Base-by-base conservation (phyloP, 2,797 vertebrate genomes). In the Tarsius wallacei region DNA sequence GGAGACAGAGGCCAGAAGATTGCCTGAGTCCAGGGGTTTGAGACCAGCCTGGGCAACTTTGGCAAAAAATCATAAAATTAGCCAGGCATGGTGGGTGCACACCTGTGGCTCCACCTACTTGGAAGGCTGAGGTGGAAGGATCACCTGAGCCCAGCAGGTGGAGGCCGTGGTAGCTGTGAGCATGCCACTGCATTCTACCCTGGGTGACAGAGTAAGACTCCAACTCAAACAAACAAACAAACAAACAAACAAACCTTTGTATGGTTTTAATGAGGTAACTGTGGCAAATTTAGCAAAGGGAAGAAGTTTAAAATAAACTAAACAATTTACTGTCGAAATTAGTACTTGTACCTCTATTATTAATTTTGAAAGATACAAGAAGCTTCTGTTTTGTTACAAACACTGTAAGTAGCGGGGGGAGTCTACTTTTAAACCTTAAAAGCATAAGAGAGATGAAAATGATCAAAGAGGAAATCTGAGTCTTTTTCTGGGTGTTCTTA, bases 251-350 rank as follows among this genome's bases (percentile, higher is more conserved):
- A 4, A 42, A 42, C 42, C 42, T 86, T 42, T n/a, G 61, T 19
- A n/a, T 31, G 42, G 55, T 80, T 55, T 94, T 90, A 90, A 85
- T 82, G 89, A 33, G 21, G 0, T 87, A 96, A 64, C 24, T 73
- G 59, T 47, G n/a, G 13, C 42, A 53, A 66, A 24, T 51, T 96
- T 93, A 81, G 7, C 13, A 91, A 88, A 83, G 42, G 66, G 87
- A 28, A 7, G 94, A 61, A 36, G 42, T 24, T 42, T 42, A 42
- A 42, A n/a, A 87, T 95, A 76, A 77, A 42, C 22, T 47, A 61
- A 70, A n/a, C 13, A 73, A 47, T 68, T 77, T 84, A 70, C 61
- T 59, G n/a, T 51, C 17, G n/a, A 19, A 51, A 63, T 77, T 49
- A 90, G 53, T 51, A 61, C 24, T 55, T 68, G 16, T 68, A 31